Conservation (phyloP, 2,797 vertebrate species). For the Gambusia yucatana region DNA sequence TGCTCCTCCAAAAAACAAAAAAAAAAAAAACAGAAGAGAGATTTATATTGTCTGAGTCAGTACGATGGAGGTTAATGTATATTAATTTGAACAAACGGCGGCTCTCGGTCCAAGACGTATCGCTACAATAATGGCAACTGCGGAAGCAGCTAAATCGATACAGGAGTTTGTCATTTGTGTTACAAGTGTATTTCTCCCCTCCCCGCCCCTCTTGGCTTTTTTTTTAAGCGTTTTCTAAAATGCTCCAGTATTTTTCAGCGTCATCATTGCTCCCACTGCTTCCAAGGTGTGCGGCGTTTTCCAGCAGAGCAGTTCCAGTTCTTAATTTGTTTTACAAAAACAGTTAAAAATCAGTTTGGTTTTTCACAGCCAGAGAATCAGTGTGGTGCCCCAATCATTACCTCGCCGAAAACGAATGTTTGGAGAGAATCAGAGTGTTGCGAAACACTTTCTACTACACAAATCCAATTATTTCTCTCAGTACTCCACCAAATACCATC, state of each 20-base stretch:
- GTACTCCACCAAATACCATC: not conserved
- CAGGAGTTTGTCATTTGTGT: not conserved
- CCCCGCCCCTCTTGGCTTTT: not conserved
- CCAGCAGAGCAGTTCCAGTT: not conserved
- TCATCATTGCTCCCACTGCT: not conserved
- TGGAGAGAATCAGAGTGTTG: not conserved
- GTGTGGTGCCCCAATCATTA: not conserved
- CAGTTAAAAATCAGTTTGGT: not conserved
- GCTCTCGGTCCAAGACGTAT: slow-evolving; percentile 8
- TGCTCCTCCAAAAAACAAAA: slow-evolving; percentile 11
- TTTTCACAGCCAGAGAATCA: not conserved
- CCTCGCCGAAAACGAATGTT: not conserved
- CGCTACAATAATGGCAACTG: not conserved
- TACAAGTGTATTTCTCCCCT: not conserved
- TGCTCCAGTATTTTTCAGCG: not conserved
- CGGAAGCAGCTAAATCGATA: not conserved
- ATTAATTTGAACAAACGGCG: slow-evolving; percentile 25
- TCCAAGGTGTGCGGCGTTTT: not conserved
- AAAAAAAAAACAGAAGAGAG: slow-evolving; percentile 22
- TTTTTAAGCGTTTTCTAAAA: not conserved
- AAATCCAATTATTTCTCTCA: not conserved
- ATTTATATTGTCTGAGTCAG: slow-evolving; percentile 47
- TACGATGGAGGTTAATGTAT: slow-evolving; percentile 30
- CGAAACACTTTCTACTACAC: not conserved
- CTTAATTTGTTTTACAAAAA: not conserved